Evolutionary conservation across 2,888 invertebrate genomes (phyloP).

Genomic region (Odontothrips loti): DNA sequence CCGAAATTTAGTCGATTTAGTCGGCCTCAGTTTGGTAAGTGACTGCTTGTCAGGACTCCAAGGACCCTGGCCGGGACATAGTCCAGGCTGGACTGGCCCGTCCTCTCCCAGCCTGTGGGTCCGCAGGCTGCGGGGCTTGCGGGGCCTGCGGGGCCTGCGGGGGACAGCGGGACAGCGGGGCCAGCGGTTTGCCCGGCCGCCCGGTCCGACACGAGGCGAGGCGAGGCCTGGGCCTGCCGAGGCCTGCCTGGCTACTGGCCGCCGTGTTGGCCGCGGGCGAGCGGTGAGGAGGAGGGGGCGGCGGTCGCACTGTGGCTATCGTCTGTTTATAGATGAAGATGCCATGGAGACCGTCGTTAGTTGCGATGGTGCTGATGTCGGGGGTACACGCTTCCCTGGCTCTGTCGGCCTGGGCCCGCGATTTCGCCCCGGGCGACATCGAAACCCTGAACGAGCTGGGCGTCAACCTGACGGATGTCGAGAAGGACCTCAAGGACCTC

Average conservation of each 20-base stretch:
- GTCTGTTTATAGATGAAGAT: slow-evolving; percentile 14
- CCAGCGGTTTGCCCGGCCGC: no score
- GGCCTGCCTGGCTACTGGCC: not conserved
- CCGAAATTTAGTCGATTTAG: no score
- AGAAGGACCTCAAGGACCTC: slow-evolving; percentile 11
- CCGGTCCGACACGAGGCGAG: not conserved
- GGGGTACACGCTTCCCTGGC: not conserved
- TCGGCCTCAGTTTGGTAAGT: no score
- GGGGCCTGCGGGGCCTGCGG: no score
- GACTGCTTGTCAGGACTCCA: no score
- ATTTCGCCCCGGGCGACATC: slow-evolving; percentile 1
- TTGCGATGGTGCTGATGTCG: slow-evolving; percentile 22
- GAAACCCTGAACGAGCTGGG: not conserved
- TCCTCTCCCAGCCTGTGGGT: no score
- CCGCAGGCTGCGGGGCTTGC: no score
- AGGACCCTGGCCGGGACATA: no score
- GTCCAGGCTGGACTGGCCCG: no score
- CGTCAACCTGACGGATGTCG: slow-evolving; percentile 17
- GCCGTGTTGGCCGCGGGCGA: not conserved
- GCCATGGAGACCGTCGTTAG: not conserved
- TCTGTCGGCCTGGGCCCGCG: not conserved
- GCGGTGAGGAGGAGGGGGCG: not conserved
- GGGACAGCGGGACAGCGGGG: no score
- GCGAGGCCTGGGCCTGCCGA: not conserved
- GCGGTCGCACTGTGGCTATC: slow-evolving; percentile 1